Percentiles rank a stretch among this genome's conserved stretches.
Evolutionary conservation across 2,113 vertebrate species (phyloP).

Genomic region (Oreochromis niloticus): DNA sequence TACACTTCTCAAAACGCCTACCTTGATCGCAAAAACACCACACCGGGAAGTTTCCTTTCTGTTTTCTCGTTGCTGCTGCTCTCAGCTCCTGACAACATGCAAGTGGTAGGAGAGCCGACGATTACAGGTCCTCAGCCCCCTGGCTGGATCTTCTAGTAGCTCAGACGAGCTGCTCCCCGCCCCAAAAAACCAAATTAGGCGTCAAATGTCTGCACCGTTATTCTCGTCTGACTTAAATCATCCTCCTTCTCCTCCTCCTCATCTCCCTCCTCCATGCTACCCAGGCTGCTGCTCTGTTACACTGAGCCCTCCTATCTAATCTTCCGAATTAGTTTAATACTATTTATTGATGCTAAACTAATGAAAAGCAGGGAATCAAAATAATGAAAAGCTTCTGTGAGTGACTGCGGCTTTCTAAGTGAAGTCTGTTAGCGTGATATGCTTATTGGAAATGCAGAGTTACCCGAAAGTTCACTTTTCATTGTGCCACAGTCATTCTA

Average conservation of each 20-base stretch:
- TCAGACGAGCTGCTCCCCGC: slow-evolving; percentile 25
- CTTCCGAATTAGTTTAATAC: not conserved
- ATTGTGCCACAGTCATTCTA: not conserved
- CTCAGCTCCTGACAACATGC: not conserved
- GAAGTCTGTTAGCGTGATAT: not conserved
- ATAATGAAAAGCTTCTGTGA: not conserved
- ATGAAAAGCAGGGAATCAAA: not conserved
- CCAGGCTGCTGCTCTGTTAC: not conserved
- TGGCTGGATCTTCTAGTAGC: not conserved
- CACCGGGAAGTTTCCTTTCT: not conserved
- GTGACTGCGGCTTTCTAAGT: not conserved
- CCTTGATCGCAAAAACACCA: not conserved
- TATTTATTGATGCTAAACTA: not conserved
- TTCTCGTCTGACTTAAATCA: slow-evolving; percentile 33
- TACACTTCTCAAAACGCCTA: not conserved
- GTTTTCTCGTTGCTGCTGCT: not conserved
- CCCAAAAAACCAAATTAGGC: slow-evolving; percentile 65
- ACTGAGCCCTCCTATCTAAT: not conserved
- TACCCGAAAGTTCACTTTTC: not conserved
- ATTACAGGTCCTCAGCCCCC: not conserved
- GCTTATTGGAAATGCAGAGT: not conserved
- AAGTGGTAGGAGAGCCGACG: not conserved
- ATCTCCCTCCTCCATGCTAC: not conserved
- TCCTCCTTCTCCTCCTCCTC: not conserved
- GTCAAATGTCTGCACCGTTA: slow-evolving; percentile 47